A percentile compares a stretch with the other conserved stretches of the same genome.
Evolutionary conservation across 2,113 vertebrate genomes (phyloP).

Genomic region (Channa maculata): DNA sequence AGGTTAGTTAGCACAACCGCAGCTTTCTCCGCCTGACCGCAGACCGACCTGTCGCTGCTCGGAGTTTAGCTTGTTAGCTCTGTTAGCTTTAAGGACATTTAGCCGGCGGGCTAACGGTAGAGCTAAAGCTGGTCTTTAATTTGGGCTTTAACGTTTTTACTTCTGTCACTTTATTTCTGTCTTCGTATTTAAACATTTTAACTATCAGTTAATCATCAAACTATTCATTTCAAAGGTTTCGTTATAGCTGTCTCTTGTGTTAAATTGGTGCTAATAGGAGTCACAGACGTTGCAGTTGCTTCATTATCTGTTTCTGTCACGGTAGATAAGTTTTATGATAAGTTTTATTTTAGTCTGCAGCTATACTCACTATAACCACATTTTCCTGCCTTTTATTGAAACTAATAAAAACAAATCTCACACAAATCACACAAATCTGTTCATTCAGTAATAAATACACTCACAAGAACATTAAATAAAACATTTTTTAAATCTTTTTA

Average conservation of each 20-base stretch:
- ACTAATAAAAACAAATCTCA: no score
- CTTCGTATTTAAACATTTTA: neutral
- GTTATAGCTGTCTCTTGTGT: neutral
- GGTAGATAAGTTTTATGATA: no score
- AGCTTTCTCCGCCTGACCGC: neutral
- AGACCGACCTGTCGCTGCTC: neutral
- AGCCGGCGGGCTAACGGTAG: constrained; percentile 26
- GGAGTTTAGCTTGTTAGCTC: constrained; percentile 13
- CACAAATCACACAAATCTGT: no score
- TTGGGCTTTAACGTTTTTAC: neutral
- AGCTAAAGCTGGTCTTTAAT: constrained; percentile 11
- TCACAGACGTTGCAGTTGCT: no score
- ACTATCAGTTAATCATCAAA: neutral
- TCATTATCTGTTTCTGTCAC: no score
- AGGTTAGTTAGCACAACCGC: constrained; percentile 63
- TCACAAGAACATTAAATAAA: no score
- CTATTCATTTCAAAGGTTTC: neutral
- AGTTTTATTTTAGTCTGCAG: no score
- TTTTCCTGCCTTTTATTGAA: no score
- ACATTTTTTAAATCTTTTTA: no score
- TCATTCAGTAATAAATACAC: no score
- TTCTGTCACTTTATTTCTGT: neutral
- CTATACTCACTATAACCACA: no score
- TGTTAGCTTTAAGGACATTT: constrained; percentile 4
- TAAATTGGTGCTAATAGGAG: no score